Base-by-base conservation (phyloP, 2,797 vertebrate genomes). In the Esox lucius region DNA sequence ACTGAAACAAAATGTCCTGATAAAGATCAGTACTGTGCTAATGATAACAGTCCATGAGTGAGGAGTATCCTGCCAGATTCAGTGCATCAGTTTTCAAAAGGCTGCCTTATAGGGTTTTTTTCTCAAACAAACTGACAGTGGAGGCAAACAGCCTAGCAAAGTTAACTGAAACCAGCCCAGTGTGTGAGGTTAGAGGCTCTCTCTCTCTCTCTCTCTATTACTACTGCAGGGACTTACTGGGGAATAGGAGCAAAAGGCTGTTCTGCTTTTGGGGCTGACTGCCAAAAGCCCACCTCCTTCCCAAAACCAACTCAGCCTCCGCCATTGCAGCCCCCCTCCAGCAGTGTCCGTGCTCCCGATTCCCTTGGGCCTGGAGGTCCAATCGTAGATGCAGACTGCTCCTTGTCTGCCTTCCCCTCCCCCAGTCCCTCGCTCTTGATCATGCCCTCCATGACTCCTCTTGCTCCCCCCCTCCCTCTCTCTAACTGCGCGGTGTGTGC, bases 111-210 rank as follows among this genome's bases (percentile, higher is more conserved):
- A 70, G 17, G 35, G 8, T 70, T 11, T 70, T 53, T 70, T 31
- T 53, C 4, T 76, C 61, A 77, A 79, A 72, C 64, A 77, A 78
- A 78, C 74, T 79, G 72, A 48, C 61, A 68, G 81, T 75, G 59
- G 75, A 80, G 76, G 80, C 81, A 90, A 89, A 89, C 84, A 84
- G 72, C 73, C 72, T 72, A 19, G 73, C 71, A 83, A 70, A 86
- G 81, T 83, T 71, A 84, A 83, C 53, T 79, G 81, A 86, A 90
- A 86, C 77, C 84, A 86, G 81, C 77, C 76, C 78, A 84, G 83
- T 81, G 73, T 86, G 75, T 9, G 1, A 76, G 78, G 74, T 73
- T 78, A 80, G 79, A 84, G 80, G 84, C 78, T 1, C 82, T 83
- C 85, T 74, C 82, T 83, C 77, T 81, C 80, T 80, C 79, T 84